A percentile compares a stretch with the other conserved stretches of the same genome.
phyloP scores from a whole-genome alignment of 2,113 vertebrate genomes.

The Sinosuthora webbiana region DNA sequence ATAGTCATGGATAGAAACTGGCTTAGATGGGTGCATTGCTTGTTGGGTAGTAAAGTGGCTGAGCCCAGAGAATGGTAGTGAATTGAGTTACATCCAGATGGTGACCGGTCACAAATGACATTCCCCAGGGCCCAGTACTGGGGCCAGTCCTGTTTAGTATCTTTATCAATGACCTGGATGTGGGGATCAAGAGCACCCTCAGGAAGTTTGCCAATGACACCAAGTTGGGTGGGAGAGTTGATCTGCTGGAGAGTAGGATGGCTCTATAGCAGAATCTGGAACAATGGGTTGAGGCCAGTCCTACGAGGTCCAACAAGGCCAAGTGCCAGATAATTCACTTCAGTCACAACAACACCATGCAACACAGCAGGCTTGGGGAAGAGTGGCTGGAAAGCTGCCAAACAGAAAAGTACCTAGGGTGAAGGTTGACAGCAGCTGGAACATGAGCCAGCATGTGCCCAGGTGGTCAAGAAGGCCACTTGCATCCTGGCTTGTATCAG shows the following conservation, averaged over 20 bases:
- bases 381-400: background rate
- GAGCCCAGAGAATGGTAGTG: background rate
- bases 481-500: background rate
- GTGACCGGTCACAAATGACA: rapidly evolving
- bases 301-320: background rate
- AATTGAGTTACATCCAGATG: background rate
- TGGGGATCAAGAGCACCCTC: background rate
- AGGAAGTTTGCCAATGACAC: background rate
- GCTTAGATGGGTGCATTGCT: background rate
- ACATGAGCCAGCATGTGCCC: background rate
- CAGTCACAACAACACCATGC: background rate
- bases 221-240: background rate
- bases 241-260: background rate
- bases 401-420: background rate
- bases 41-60: background rate
- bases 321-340: background rate
- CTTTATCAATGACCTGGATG: background rate
- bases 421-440: background rate
- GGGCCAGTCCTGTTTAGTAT: background rate
- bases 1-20: no score
- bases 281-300: background rate
- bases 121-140: background rate
- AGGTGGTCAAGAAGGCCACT: background rate
- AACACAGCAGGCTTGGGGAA: background rate
- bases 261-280: background rate